Conservation (phyloP, 53 echinoderm and acorn worm genomes). For the Stichopus horrens region DNA sequence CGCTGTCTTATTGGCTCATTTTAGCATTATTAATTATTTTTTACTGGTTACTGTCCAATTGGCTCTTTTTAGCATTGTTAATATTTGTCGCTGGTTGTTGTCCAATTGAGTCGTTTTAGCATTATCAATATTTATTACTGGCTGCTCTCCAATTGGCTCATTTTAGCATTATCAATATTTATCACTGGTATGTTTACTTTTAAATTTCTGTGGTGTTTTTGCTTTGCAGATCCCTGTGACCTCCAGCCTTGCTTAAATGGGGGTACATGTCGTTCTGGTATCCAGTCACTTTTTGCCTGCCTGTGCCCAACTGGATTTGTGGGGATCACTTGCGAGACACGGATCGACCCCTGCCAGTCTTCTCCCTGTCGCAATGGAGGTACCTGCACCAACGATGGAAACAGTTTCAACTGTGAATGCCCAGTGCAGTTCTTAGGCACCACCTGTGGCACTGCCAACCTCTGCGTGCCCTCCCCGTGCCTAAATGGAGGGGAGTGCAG, state of each 20-base stretch:
- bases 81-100: not conserved
- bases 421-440: not conserved
- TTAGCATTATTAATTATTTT: too few species aligned
- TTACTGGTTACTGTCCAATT: too few species aligned
- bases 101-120: too few species aligned
- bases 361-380: constrained; percentile 24
- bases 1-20: not conserved
- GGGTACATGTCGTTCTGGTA: not conserved
- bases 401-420: constrained; percentile 1
- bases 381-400: not conserved
- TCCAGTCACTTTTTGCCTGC: not conserved
- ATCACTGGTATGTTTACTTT: not conserved
- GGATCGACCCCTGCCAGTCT: not conserved
- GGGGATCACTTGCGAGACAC: not conserved
- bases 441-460: constrained; percentile 5
- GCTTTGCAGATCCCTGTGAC: constrained; percentile 25
- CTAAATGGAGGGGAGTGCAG: constrained; percentile 7
- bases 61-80: too few species aligned
- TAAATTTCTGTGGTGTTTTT: not conserved
- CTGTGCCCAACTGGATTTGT: not conserved
- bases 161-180: not conserved
- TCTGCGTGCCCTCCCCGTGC: constrained; percentile 29
- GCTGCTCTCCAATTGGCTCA: not conserved
- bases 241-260: constrained; percentile 13
- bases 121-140: not conserved